Evolutionary conservation across 2,113 vertebrate genomes (phyloP), one percentile per base, ranked within the genome.

Genomic region (Gadus chalcogrammus): DNA sequence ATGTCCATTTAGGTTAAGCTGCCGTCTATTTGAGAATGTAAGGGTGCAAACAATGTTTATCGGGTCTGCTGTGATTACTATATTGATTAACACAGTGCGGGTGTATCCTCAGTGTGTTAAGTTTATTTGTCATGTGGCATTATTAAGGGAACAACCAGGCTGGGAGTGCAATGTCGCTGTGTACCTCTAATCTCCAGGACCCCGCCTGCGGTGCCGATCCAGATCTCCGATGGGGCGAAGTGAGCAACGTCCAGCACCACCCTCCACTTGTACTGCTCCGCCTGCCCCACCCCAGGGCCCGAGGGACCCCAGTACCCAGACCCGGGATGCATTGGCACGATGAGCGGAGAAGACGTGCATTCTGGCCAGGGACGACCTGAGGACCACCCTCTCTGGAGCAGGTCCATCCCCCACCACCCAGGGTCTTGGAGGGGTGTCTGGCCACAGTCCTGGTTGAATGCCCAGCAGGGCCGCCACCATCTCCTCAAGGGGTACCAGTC

Each of bases 241-340:
- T 93, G 92, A 61, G 83, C 82, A 68, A 93, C 82, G 3, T 93
- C 92, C 84, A 93, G 82, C 71, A 62, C 83, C 77, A 93, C 85
- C 68, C 78, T 87, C 93, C 91, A 93, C 75, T 61, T 84, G 68
- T 71, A 69, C 61, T 38, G 76, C 62, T 84, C 88, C 42, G 2
- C 11, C n/a, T 56, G 65, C 3, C 42, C 79, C 17, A 73, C 74
- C 76, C 73, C 70, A 67, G 79, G 72, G 55, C 73, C 20, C 11
- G 76, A 28, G 4, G 72, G 79, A 69, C 55, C 75, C 76, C 65
- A 66, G 4, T 61, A 42, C 62, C 71, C 76, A 13, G 76, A 48
- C 42, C 42, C 42, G 42, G 9, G 2, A 76, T 56, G 80, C 69
- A 73, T 81, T 71, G 88, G 85, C 59, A 80, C 69, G 20, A 84